Conservation (phyloP, 2,113 vertebrate species). For the Anguilla rostrata region DNA sequence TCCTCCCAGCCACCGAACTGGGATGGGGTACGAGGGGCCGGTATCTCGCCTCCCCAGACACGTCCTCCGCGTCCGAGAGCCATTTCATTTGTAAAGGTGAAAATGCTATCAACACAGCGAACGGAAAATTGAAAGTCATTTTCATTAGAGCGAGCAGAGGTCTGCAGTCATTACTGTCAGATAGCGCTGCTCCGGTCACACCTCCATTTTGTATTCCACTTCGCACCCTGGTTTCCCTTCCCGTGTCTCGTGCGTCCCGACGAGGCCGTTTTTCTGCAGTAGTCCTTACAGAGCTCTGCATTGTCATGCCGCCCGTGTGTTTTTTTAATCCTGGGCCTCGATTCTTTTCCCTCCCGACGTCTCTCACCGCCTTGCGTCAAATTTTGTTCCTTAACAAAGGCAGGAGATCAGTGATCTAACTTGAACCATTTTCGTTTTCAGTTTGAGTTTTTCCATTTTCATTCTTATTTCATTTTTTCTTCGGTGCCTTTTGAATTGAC, state of each 20-base stretch:
- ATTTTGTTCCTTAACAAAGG: conserved; percentile 39
- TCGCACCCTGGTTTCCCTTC: conserved; percentile 53
- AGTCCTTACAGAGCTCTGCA: conserved; percentile 23
- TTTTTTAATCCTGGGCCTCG: conserved; percentile 40
- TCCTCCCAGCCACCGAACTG: too few relatives aligned
- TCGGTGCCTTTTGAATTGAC: conserved; percentile 55
- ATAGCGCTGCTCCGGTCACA: conserved; percentile 51
- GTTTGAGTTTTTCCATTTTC: neutral
- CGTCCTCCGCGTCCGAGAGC: conserved; percentile 52
- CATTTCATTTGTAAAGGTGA: conserved; percentile 72
- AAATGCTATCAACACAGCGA: conserved; percentile 74
- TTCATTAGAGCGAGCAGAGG: conserved; percentile 68
- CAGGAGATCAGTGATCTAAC: conserved; percentile 45
- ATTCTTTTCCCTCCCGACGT: conserved; percentile 19
- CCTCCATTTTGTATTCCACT: conserved; percentile 68
- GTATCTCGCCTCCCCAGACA: conserved; percentile 14
- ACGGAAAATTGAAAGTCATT: conserved; percentile 74
- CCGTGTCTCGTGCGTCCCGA: conserved; percentile 36
- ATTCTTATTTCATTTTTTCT: neutral
- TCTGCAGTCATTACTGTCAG: conserved; percentile 69
- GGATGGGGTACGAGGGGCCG: neutral
- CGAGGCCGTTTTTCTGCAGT: conserved; percentile 37
- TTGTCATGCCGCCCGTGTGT: conserved; percentile 33
- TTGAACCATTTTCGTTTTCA: conserved; percentile 22
- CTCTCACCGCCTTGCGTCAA: conserved; percentile 23